Evolutionary conservation across 2,113 vertebrate genomes (phyloP).

Genomic region (Ochotona princeps): DNA sequence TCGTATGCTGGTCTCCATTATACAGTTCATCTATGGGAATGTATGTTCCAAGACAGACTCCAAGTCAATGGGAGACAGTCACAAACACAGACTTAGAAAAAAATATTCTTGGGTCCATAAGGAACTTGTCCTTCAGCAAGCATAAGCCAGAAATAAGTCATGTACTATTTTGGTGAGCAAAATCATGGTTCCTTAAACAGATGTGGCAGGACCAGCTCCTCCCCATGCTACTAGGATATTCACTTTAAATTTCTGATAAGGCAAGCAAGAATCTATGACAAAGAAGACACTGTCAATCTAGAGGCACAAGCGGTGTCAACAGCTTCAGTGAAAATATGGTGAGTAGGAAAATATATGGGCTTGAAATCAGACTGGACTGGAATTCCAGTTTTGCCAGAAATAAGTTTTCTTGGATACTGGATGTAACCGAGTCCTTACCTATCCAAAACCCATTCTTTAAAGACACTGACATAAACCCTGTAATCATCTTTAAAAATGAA

Average conservation of each 20-base stretch:
- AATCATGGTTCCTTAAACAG: background rate
- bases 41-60: background rate
- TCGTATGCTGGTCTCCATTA: too few species aligned
- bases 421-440: background rate
- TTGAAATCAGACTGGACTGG: constrained; percentile 19
- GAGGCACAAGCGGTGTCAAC: background rate
- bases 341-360: background rate
- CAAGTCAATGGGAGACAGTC: background rate
- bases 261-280: constrained; percentile 49
- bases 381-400: constrained; percentile 51
- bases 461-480: background rate
- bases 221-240: background rate
- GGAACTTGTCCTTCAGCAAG: background rate
- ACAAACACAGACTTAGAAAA: background rate
- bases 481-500: constrained; percentile 9
- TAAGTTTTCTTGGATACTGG: background rate
- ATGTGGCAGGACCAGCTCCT: background rate
- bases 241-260: constrained; percentile 12
- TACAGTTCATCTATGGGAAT: too few species aligned
- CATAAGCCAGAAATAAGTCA: background rate
- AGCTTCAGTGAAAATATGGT: background rate
- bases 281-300: background rate
- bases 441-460: background rate
- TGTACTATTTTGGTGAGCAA: background rate
- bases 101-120: background rate